A percentile compares a stretch with the other conserved stretches of the same genome.
phyloP scores from a whole-genome alignment of 2,113 vertebrate genomes.

The Calyptommatus sinebrachiatus region DNA sequence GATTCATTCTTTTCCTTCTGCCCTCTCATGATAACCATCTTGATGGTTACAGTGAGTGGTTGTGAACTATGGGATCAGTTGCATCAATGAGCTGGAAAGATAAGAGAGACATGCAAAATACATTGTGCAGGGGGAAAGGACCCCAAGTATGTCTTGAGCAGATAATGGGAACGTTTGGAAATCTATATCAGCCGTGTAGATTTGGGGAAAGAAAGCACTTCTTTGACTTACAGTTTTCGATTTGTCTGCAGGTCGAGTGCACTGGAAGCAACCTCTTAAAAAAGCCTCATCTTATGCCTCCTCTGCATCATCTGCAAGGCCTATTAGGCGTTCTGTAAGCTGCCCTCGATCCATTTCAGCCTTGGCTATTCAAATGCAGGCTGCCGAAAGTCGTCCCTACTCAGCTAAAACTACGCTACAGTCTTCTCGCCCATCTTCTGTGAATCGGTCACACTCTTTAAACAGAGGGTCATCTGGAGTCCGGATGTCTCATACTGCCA shows the following conservation, averaged over 20 bases:
- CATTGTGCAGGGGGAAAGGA: neutral
- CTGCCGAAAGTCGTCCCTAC: conserved; percentile 71
- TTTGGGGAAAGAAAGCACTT: neutral
- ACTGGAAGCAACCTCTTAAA: conserved; percentile 77
- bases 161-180: neutral
- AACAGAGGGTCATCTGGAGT: conserved; percentile 82
- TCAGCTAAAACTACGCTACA: conserved; percentile 76
- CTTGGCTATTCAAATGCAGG: conserved; percentile 74
- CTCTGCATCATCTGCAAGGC: conserved; percentile 71
- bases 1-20: neutral
- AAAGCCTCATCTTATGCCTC: conserved; percentile 67
- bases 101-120: neutral
- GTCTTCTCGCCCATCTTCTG: conserved; percentile 71
- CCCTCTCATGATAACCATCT: neutral
- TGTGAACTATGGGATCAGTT: neutral
- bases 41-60: neutral
- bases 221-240: neutral
- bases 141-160: neutral
- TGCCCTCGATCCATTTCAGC: conserved; percentile 93
- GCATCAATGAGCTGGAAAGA: neutral
- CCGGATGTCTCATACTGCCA: conserved; percentile 77
- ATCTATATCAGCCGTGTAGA: neutral
- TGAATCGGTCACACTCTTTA: conserved; percentile 77
- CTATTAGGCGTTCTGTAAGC: conserved; percentile 92
- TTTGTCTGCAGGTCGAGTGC: conserved; percentile 70